Base-by-base conservation (phyloP, 1,140 invertebrate species). In the Trichonephila clavata region DNA sequence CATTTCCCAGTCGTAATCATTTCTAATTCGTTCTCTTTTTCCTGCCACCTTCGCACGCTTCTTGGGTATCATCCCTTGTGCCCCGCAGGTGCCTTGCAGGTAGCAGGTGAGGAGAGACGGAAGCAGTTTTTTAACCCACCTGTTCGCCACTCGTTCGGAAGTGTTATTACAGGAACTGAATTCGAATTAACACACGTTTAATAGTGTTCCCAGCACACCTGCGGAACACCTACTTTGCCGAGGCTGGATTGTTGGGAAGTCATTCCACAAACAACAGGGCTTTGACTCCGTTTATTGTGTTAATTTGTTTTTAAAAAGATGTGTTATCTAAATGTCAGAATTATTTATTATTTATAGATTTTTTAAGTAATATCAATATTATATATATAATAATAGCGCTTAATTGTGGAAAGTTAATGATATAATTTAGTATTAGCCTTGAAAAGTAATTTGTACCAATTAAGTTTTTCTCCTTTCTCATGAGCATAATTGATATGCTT, bases 51-150 rank as follows among this genome's bases (percentile, higher is more conserved):
- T 77, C 32, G 10, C 71, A 77, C 71, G 14, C 71, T 32, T 63
- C 16, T 20, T 50, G 7, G 50, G 50, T 63, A 21, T 63, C 21
- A 32, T 77, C 24, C 27, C 71, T 32, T 39, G 24, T 32, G 16
- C 71, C 16, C 71, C 27, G 32, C 71, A 77, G 71, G 71, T 77
- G 71, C 71, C 71, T 18, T 32, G 32, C 71, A 24, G 32, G 71
- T 77, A 77, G 71, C 71, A 77, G 71, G 71, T 77, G 71, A 39
- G 71, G 71, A 77, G 71, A 77, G 71, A 77, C 71, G 71, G 71
- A 77, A 77, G 71, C 71, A 6, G 4, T 32, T 39, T 27, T 71
- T 16, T 77, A 10, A 24, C 24, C 71, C 71, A 77, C 71, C 71
- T 77, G 71, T 77, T 77, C 71, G 27, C 61, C 21, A 20, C 71